Evolutionary conservation across 2,113 vertebrate species (phyloP).

Genomic region (Gnathonemus longibarbis): DNA sequence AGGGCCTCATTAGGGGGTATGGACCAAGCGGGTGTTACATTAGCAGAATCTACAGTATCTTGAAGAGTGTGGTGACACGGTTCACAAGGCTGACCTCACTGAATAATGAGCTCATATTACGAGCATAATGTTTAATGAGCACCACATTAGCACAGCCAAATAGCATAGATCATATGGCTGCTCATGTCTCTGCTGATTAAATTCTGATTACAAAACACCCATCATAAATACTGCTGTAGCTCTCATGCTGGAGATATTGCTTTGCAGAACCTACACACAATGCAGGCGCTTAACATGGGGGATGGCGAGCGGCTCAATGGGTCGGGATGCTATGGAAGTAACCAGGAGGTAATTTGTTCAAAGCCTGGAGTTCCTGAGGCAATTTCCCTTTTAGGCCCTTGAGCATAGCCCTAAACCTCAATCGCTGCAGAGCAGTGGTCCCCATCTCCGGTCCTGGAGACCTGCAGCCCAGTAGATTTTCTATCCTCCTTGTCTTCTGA

Average conservation of each 20-base stretch:
- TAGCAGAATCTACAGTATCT: not conserved
- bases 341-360: not conserved
- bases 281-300: not conserved
- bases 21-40: not conserved
- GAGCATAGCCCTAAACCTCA: not conserved
- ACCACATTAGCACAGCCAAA: not conserved
- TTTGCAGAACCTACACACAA: not conserved
- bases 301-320: not conserved
- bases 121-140: not conserved
- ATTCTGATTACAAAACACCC: constrained; percentile 7
- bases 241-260: not conserved
- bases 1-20: not conserved
- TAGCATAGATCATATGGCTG: not conserved
- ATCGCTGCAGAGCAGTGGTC: not conserved
- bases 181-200: not conserved
- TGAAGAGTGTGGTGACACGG: not conserved
- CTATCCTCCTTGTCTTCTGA: not conserved
- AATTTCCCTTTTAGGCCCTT: not conserved
- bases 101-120: constrained; percentile 8
- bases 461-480: not conserved
- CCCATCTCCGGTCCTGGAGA: not conserved
- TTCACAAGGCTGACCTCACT: not conserved
- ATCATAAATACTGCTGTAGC: not conserved
- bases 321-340: not conserved
- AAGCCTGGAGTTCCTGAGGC: not conserved